Percentiles rank a stretch among this genome's conserved stretches.
phyloP scores from a whole-genome alignment of 2,888 invertebrate genomes.

The Yponomeuta evonymella region DNA sequence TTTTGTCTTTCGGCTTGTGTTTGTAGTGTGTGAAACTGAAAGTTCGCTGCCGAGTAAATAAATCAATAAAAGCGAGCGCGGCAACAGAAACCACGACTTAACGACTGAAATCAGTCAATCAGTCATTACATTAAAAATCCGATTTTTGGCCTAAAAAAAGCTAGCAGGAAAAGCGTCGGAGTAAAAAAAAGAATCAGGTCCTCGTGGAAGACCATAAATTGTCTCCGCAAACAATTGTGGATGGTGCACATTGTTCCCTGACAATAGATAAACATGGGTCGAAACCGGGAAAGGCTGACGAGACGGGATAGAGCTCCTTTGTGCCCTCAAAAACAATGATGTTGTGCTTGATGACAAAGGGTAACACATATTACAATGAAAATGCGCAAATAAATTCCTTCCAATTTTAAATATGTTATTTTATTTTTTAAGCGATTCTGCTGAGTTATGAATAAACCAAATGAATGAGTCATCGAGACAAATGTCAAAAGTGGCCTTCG shows the following conservation, averaged over 20 bases:
- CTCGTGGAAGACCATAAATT: slow-evolving; percentile 36
- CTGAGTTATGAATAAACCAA: not conserved
- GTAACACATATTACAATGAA: not conserved
- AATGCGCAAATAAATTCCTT: not conserved
- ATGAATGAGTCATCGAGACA: not conserved
- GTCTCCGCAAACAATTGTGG: slow-evolving; percentile 39
- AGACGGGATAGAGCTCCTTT: slow-evolving; percentile 29
- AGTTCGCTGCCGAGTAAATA: slow-evolving; percentile 41
- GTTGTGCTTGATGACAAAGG: slow-evolving; percentile 8
- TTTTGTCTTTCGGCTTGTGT: not conserved
- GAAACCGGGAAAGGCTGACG: slow-evolving; percentile 30
- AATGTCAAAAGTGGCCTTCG: not conserved
- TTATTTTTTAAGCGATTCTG: not conserved
- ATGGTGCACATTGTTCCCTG: slow-evolving; percentile 43
- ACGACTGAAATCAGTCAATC: slow-evolving; percentile 12
- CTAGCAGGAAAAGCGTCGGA: not conserved
- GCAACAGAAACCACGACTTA: slow-evolving; percentile 37
- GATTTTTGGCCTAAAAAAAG: not conserved
- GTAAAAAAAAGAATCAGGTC: slow-evolving; percentile 5
- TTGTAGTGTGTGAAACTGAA: slow-evolving; percentile 19
- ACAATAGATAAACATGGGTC: slow-evolving; percentile 46
- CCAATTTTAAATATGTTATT: not conserved
- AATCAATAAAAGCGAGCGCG: slow-evolving; percentile 51
- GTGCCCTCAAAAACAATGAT: slow-evolving; percentile 24
- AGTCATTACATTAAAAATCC: not conserved